Base-by-base conservation (phyloP, 2,113 vertebrate species). In the Piprites chloris region DNA sequence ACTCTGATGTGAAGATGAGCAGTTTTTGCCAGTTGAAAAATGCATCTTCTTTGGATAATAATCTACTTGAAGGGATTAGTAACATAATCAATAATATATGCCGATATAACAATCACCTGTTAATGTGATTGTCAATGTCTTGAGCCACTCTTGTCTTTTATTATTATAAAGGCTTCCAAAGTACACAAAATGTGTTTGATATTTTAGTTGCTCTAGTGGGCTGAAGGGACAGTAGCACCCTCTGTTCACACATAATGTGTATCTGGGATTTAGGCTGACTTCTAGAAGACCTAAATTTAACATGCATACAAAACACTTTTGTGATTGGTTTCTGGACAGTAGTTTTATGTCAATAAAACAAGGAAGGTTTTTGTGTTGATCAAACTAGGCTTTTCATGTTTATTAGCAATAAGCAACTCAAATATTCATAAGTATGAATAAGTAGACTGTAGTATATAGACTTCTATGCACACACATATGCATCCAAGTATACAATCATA, bases 281-380 rank as follows among this genome's bases (percentile, higher is more conserved):
- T 73, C 41, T 74, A 32, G 21, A 49, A 72, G 47, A 77, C 9
- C 12, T 59, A 12, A 67, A 39, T 72, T 39, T 22, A 50, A 17
- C 49, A 7, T 27, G 5, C 16, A 1, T 22, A 10, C 1, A 2
- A 78, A 90, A 12, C 4, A 15, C 16, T 27, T 46, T 3, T 21
- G 14, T 47, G 49, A 42, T 79, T 14, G 18, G 9, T 39, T 74
- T 75, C 69, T 85, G 35, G n/a, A 9, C 9, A 55, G 20, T 53
- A 28, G 16, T 55, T 78, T 79, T 72, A 12, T 11, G n/a, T 63
- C 35, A 55, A 0, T 82, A 23, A 55, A 35, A 30, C 85, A 87
- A 79, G 35, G 32, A 80, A 41, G 37, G 22, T 32, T 30, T 59
- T 41, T 42, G 11, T 37, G 14, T 23, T 82, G 47, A 39, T 79